Base-by-base conservation (phyloP, 1,140 invertebrate species). In the Pogonognathellus flavescens region DNA sequence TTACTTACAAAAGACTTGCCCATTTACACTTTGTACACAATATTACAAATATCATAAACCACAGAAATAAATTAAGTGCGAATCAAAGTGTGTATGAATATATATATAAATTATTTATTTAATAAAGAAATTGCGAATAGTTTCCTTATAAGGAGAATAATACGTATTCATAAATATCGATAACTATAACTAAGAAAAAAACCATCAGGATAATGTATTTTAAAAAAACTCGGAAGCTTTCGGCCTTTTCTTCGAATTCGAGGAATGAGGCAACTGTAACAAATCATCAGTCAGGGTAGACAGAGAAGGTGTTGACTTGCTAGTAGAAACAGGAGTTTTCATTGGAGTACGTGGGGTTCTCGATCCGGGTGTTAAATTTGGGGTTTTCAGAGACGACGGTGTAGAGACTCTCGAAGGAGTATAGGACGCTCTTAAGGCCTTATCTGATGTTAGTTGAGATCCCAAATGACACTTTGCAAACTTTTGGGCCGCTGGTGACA, bases 401-500 rank as follows among this genome's bases (percentile, higher is more conserved):
- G 88, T 89, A 14, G 87, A 88, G 10, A 87, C 59, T 6, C 90
- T 90, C 41, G 89, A 90, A 0, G 93, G 93, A 7, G 92, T 92
- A 88, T 93, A 93, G 55, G 92, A 93, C 5, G 91, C 91, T 86
- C 90, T 89, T 6, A 93, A 88, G 7, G 92, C 91, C 82, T 90
- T 90, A 86, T 93, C 93, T n/a, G 91, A 90, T 10, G 90, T 85
- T 16, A 91, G 88, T n/a, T 90, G 88, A 55, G 91, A 89, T 49
- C 86, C 86, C 14, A 90, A 70, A 66, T 93, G 92, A 0, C 93
- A 92, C 25, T 92, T 94, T 10, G 96, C 95, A 14, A 99, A 91
- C 89, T 93, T 93, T 89, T 95, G 94, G 0, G 97, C 98, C 11
- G 98, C 98, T 13, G 98, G 98, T 16, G 97, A 99, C 96, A 99